Evolutionary conservation across 2,797 vertebrate genomes (phyloP), one percentile per base, ranked within the genome.

Genomic region (Oryzias dopingdopingensis): DNA sequence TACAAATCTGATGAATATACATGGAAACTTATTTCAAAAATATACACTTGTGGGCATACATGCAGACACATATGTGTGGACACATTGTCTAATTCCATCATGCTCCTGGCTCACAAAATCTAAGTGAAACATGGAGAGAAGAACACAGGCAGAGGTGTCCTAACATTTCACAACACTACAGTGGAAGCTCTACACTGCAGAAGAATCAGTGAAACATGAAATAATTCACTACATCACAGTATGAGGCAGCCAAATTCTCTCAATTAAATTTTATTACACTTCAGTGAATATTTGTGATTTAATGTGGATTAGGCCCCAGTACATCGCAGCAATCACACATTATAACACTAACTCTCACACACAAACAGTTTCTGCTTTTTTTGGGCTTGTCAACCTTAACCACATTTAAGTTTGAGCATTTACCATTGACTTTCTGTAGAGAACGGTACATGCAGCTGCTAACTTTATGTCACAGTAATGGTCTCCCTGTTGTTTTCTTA

Each of bases 181-280:
- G 23, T 24, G 64, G 76, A 75, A 46, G 52, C 53, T 62, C 29
- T 10, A 57, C 52, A 75, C 72, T 48, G 56, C 20, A n/a, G 62
- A 79, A 66, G 48, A 80, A 76, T 60, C 26, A 4, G 56, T 48
- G 50, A 63, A 64, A 77, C 68, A 51, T 60, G 54, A 85, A 85
- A 79, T 79, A 83, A 82, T 76, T 65, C 63, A 65, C 49, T 51
- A 64, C 53, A 56, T 78, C 74, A 40, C 61, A 53, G 56, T 46
- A 29, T 41, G 73, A 67, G 60, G 44, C 55, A 77, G 66, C 60
- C 49, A 55, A 79, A 74, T 46, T 60, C 65, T 72, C 76, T 72
- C 65, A 77, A 76, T 88, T 81, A 72, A 8, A 65, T 79, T 61
- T 73, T 43, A 80, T 80, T 76, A 79, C 64, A 53, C 79, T 72